phyloP scores from a whole-genome alignment of 1,140 invertebrate genomes.

The Mycetomoellerius zeteki region DNA sequence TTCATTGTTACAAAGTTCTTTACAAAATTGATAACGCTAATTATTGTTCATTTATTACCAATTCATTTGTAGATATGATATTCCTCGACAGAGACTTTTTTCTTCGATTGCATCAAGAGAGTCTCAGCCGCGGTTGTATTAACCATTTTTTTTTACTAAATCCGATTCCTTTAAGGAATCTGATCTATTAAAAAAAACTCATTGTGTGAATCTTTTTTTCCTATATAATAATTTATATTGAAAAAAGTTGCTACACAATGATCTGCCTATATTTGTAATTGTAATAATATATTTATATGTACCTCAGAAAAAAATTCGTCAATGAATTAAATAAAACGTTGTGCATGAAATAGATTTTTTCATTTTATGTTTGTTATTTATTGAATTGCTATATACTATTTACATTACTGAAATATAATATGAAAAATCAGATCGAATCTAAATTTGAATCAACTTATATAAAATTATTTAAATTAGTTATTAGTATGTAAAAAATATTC shows the following conservation, averaged over 20 bases:
- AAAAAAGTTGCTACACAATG: background rate
- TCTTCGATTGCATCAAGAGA: background rate
- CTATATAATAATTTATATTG: slow-evolving; percentile 53
- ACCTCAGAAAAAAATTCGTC: background rate
- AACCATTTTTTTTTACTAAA: background rate
- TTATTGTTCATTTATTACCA: slow-evolving; percentile 17
- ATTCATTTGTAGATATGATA: background rate
- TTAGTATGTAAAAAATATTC: slow-evolving; percentile 26
- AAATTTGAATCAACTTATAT: slow-evolving; percentile 3
- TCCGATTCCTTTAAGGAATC: slow-evolving; percentile 2
- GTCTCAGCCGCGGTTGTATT: background rate
- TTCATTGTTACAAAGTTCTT: background rate
- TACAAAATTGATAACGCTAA: slow-evolving; percentile 25
- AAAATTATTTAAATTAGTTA: background rate
- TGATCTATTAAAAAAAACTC: slow-evolving; percentile 26
- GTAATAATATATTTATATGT: slow-evolving; percentile 16
- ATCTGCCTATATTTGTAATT: background rate
- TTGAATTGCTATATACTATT: background rate
- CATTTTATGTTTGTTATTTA: background rate
- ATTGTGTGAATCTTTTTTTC: slow-evolving; percentile 25
- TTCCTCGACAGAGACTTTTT: background rate
- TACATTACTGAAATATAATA: background rate
- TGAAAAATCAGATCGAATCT: background rate
- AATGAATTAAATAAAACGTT: background rate
- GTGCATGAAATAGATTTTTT: background rate